A percentile compares a stretch with the other conserved stretches of the same genome.
phyloP scores from a whole-genome alignment of 30 jellyfish, hydroid and myxozoan genomes.

The Haliclystus octoradiatus region DNA sequence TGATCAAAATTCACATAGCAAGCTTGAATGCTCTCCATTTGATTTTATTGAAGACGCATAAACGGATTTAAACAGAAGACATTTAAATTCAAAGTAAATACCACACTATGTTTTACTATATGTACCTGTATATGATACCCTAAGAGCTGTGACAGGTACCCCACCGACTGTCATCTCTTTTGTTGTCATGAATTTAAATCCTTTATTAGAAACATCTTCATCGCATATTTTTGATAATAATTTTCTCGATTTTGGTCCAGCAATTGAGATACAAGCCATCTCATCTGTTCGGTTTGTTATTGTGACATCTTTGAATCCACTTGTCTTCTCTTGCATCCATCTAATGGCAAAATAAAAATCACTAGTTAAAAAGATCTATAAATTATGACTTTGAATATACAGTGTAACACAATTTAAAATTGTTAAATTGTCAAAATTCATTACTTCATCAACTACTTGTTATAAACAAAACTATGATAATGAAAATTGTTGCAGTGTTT shows the following conservation, averaged over 20 bases:
- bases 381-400: no score
- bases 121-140: constrained; percentile 97
- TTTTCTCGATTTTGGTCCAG: constrained; percentile 86
- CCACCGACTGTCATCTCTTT: constrained; percentile 74
- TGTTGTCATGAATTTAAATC: constrained; percentile 77
- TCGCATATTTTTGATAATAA: constrained; percentile 51
- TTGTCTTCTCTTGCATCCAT: constrained; percentile 81
- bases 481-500: no score
- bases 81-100: not conserved
- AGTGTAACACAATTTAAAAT: no score
- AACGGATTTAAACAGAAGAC: not conserved
- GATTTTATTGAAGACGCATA: no score
- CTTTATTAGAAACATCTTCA: constrained; percentile 73
- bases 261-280: constrained; percentile 74
- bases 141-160: constrained; percentile 79
- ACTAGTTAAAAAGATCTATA: no score
- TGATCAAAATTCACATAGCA: no score
- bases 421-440: no score
- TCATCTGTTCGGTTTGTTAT: constrained; percentile 67
- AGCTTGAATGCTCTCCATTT: no score
- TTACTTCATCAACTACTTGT: no score
- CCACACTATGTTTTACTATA: not conserved
- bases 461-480: no score
- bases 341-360: no score
- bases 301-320: constrained; percentile 48